phyloP scores from a whole-genome alignment of 2,888 invertebrate species.

The Catocala nupta region DNA sequence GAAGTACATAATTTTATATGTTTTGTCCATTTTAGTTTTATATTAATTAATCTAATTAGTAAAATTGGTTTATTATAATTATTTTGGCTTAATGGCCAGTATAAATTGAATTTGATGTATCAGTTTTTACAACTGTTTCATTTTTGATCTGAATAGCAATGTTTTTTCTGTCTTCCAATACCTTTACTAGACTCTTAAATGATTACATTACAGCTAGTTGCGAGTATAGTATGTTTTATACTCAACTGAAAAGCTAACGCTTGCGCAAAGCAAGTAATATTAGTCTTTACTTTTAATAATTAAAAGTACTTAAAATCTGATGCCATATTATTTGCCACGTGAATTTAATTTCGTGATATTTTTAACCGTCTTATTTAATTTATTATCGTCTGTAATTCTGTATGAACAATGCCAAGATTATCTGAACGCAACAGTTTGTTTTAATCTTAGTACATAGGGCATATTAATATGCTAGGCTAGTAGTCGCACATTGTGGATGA shows the following conservation, averaged over 20 bases:
- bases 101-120: conserved; percentile 68
- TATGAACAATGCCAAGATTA: conserved; percentile 68
- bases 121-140: conserved; percentile 68
- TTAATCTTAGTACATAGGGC: conserved; percentile 71
- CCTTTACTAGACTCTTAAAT: conserved; percentile 65
- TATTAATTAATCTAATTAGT: conserved; percentile 72
- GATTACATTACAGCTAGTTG: conserved; percentile 60
- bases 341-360: conserved; percentile 84
- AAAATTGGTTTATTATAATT: conserved; percentile 74
- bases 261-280: conserved; percentile 54
- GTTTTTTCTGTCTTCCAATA: conserved; percentile 85
- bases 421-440: conserved; percentile 66
- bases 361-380: conserved; percentile 80
- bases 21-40: conserved; percentile 83
- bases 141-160: conserved; percentile 83
- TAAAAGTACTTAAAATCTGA: conserved; percentile 85
- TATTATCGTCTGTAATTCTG: conserved; percentile 75
- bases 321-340: conserved; percentile 87
- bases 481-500: conserved; percentile 78
- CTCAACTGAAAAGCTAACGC: conserved; percentile 48
- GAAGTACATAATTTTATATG: conserved; percentile 78
- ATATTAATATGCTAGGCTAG: conserved; percentile 80
- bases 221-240: conserved; percentile 55
- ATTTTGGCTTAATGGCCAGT: conserved; percentile 78
- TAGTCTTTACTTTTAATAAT: conserved; percentile 71